Evolutionary conservation across 2,113 vertebrate species (phyloP).

Genomic region (Rynchops niger): DNA sequence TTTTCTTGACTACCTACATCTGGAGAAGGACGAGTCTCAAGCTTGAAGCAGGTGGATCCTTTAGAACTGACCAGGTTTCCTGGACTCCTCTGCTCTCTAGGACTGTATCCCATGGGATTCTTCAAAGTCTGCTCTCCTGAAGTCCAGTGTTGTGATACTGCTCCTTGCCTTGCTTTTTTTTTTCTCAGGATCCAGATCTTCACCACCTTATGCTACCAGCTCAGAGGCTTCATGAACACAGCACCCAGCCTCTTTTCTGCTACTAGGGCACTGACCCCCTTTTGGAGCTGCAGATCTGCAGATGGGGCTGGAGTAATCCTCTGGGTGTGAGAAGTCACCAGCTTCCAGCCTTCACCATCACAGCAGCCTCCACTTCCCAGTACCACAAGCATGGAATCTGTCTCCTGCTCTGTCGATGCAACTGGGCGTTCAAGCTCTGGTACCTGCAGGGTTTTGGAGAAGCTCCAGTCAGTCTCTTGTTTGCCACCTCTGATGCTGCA

Average conservation of each 20-base stretch:
- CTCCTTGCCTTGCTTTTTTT: not conserved
- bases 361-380: not conserved
- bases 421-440: not conserved
- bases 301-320: not conserved
- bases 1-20: not conserved
- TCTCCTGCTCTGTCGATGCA: accelerated
- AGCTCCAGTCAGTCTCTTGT: not conserved
- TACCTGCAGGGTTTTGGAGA: not conserved
- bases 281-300: not conserved
- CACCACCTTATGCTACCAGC: not conserved
- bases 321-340: not conserved
- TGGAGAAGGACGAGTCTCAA: not conserved
- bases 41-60: not conserved
- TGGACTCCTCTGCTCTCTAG: not conserved
- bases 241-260: not conserved
- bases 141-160: not conserved
- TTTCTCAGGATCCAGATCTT: not conserved
- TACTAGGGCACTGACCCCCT: not conserved
- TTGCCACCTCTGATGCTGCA: not conserved
- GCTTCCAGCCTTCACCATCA: not conserved
- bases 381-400: not conserved
- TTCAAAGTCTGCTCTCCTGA: not conserved
- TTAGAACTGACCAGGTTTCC: not conserved
- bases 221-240: not conserved
- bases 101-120: not conserved